phyloP scores from a whole-genome alignment of 2,888 invertebrate species.

The Tetranychus piercei region DNA sequence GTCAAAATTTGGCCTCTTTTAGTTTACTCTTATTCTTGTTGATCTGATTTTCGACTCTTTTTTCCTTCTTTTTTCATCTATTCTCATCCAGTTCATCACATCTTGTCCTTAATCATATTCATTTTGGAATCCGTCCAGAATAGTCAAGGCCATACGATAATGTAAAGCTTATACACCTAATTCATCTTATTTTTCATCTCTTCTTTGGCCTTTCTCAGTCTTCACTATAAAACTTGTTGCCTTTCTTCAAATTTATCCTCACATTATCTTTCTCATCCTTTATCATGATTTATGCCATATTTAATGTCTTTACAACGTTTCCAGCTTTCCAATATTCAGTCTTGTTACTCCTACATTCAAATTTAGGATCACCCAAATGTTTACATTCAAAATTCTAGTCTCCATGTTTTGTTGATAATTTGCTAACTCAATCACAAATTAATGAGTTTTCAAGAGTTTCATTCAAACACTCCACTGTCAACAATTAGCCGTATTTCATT shows the following conservation, averaged over 20 bases:
- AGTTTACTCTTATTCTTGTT: background rate
- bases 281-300: background rate
- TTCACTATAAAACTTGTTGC: background rate
- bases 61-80: background rate
- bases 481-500: too few species aligned
- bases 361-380: background rate
- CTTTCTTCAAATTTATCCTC: background rate
- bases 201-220: background rate
- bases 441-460: too few species aligned
- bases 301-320: background rate
- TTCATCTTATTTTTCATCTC: background rate
- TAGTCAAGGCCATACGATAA: background rate
- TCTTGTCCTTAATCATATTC: background rate
- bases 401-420: background rate
- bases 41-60: background rate
- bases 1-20: background rate
- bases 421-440: too few species aligned
- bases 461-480: too few species aligned
- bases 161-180: background rate
- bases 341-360: background rate
- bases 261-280: background rate
- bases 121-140: background rate
- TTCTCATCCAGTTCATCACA: background rate
- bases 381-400: background rate
- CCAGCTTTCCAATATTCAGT: background rate